A percentile compares a stretch with the other conserved stretches of the same genome.
Evolutionary conservation across 2,113 vertebrate species (phyloP).

Genomic region (Corvus moneduloides): DNA sequence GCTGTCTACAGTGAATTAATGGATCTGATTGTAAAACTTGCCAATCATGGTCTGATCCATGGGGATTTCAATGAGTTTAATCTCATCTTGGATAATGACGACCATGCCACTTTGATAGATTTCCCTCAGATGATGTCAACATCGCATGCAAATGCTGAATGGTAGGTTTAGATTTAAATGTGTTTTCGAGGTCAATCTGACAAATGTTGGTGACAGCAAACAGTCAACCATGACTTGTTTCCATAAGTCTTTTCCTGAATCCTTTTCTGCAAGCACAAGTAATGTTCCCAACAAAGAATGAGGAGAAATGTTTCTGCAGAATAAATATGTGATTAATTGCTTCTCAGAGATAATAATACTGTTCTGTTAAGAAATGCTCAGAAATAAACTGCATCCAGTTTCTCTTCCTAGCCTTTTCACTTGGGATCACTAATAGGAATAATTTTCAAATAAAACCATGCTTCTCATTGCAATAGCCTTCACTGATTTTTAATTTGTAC

Average conservation of each 20-base stretch:
- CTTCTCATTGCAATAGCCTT: not conserved
- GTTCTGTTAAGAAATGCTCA: not conserved
- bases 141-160: constrained; percentile 93
- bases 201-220: not conserved
- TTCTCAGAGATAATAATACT: not conserved
- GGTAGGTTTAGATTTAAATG: constrained; percentile 71
- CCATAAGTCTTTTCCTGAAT: not conserved
- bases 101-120: constrained; percentile 94
- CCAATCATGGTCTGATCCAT: constrained; percentile 93
- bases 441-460: not conserved
- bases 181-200: not conserved
- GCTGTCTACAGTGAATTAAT: constrained; percentile 91
- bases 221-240: not conserved
- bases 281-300: not conserved
- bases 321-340: not conserved
- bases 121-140: constrained; percentile 99
- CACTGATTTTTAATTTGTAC: not conserved
- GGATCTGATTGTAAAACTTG: constrained; percentile 94
- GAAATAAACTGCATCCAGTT: not conserved
- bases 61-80: constrained; percentile 99
- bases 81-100: constrained; percentile 89
- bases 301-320: not conserved
- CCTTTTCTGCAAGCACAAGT: not conserved
- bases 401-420: not conserved
- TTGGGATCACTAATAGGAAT: not conserved